Evolutionary conservation across 2,113 vertebrate species (phyloP).

Genomic region (Psilopsiagon aurifrons): DNA sequence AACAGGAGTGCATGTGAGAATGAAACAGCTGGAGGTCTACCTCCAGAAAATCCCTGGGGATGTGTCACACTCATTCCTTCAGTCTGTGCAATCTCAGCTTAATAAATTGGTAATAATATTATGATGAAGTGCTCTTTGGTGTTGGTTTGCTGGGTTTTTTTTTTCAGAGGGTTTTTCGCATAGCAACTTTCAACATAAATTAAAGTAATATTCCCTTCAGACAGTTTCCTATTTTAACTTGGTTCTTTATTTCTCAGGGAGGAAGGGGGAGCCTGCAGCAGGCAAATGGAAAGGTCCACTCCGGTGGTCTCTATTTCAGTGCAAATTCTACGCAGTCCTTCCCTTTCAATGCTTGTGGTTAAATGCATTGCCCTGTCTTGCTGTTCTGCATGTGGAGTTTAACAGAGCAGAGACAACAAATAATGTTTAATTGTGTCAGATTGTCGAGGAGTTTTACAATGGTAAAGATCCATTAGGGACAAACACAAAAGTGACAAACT

Average conservation of each 20-base stretch:
- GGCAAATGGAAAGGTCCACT: not conserved
- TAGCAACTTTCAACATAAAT: constrained; percentile 16
- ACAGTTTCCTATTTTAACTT: not conserved
- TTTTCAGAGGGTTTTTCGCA: not conserved
- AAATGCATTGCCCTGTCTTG: not conserved
- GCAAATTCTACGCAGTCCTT: not conserved
- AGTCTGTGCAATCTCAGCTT: constrained; percentile 35
- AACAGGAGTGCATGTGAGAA: constrained; percentile 34
- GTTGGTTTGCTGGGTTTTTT: not conserved
- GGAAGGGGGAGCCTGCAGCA: not conserved
- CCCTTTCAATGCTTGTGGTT: not conserved
- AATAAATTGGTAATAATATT: constrained; percentile 65
- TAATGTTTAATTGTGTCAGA: constrained; percentile 6
- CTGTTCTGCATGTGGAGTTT: not conserved
- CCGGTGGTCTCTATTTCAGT: not conserved
- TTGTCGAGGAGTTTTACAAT: not conserved
- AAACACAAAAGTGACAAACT: not conserved
- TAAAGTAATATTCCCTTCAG: not conserved
- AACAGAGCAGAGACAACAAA: not conserved
- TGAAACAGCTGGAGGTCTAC: constrained; percentile 60
- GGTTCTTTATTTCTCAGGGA: not conserved
- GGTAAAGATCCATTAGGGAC: not conserved
- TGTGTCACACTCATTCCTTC: constrained; percentile 22
- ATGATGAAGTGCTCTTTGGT: constrained; percentile 45
- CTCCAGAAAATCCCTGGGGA: not conserved